Conservation (phyloP, 2,888 invertebrate species). For the Diadromus collaris region DNA sequence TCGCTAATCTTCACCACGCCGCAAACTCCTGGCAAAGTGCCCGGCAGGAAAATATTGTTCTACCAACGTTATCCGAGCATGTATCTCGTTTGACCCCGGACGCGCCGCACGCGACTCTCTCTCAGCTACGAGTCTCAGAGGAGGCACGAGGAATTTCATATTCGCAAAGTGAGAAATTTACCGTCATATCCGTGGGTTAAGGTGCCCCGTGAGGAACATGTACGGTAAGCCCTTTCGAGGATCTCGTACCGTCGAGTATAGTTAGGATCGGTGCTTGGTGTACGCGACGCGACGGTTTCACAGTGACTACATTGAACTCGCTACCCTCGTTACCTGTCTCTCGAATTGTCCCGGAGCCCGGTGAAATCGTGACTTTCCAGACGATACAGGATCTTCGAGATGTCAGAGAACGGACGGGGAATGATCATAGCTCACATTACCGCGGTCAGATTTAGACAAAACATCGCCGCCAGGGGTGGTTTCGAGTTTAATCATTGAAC, state of each 20-base stretch:
- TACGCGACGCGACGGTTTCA: background rate
- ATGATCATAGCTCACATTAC: constrained; percentile 19
- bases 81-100: constrained; percentile 62
- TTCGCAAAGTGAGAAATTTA: constrained; percentile 72
- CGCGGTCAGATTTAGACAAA: constrained; percentile 26
- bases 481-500: constrained; percentile 74
- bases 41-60: constrained; percentile 72
- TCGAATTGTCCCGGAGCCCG: background rate
- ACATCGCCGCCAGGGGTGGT: constrained; percentile 27
- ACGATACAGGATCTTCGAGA: background rate
- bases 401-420: background rate
- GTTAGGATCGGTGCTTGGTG: background rate
- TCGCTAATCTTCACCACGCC: constrained; percentile 74
- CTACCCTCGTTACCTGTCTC: background rate
- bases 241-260: constrained; percentile 1
- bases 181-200: constrained; percentile 51
- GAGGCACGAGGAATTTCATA: constrained; percentile 69
- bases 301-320: constrained; percentile 6
- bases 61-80: constrained; percentile 67
- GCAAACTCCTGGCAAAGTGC: constrained; percentile 73
- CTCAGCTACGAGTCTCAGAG: constrained; percentile 26
- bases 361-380: background rate
- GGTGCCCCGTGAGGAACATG: constrained; percentile 11
- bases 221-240: background rate
- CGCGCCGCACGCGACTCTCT: constrained; percentile 30